phyloP scores from a whole-genome alignment of 2,113 vertebrate genomes.

The Coracopsis vasa region DNA sequence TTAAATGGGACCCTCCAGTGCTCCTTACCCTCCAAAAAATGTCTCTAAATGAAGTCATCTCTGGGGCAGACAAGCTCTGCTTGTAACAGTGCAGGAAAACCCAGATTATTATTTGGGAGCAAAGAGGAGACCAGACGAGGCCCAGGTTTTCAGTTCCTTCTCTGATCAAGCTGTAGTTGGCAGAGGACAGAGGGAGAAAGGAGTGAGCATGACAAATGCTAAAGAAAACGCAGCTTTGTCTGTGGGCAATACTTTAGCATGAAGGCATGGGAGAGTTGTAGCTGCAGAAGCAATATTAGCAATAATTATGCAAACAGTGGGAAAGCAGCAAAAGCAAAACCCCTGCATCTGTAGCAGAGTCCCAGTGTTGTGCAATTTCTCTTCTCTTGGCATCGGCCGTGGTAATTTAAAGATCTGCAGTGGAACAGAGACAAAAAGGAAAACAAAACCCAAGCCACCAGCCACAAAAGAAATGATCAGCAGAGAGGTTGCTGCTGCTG shows the following conservation, averaged over 20 bases:
- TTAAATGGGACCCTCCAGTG: neutral
- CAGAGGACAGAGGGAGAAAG: neutral
- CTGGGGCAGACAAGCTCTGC: neutral
- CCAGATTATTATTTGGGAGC: neutral
- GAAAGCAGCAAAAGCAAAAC: slow-evolving; percentile 37
- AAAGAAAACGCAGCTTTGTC: neutral
- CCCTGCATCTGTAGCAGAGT: slow-evolving; percentile 18
- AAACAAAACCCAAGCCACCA: slow-evolving; percentile 60
- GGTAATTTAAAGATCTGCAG: slow-evolving; percentile 65
- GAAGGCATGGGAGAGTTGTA: neutral
- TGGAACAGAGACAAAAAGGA: slow-evolving; percentile 53
- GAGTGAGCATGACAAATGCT: neutral
- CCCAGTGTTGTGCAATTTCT: slow-evolving; percentile 30
- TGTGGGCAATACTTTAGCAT: neutral
- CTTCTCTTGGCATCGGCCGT: slow-evolving; percentile 23
- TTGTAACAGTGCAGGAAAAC: neutral
- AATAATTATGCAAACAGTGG: slow-evolving; percentile 35
- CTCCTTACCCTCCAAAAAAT: neutral
- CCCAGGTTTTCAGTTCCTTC: neutral
- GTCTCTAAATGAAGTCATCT: neutral
- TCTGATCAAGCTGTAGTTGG: neutral
- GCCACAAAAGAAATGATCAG: slow-evolving; percentile 65
- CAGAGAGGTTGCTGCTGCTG: slow-evolving; percentile 69
- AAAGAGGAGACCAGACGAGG: neutral
- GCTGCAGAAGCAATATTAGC: neutral